These are phyloP conservation scores for Glossosoma conforme DNA, from an alignment of 1,140 invertebrate species.

Conservation along the genomic window DNA sequence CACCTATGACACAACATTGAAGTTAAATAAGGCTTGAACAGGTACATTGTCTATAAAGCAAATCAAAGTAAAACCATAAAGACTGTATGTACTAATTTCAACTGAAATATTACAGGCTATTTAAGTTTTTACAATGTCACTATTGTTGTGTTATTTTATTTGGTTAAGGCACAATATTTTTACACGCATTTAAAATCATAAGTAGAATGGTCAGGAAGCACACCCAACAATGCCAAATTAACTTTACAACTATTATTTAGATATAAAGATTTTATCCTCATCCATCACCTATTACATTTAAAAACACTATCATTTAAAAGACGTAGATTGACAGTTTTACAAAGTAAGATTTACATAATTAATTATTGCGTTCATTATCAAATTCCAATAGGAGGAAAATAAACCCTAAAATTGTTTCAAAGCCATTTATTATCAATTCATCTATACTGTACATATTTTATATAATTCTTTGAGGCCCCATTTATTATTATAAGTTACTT, in stretches of 20 bases:
- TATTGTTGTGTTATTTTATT: constrained; percentile 2
- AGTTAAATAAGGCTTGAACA: no score
- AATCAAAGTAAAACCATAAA: no score
- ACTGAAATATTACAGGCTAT: not conserved
- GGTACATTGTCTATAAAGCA: no score
- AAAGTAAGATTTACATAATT: constrained; percentile 42
- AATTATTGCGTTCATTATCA: constrained; percentile 22
- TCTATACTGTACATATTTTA: constrained; percentile 11
- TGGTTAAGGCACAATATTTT: constrained; percentile 9
- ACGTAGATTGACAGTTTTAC: constrained; percentile 1
- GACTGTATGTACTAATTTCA: no score
- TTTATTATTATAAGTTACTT: not conserved
- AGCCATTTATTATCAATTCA: constrained; percentile 13
- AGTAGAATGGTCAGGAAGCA: no score
- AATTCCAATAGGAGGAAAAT: constrained; percentile 15
- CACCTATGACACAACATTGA: no score
- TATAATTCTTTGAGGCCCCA: constrained; percentile 8
- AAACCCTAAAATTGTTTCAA: constrained; percentile 16
- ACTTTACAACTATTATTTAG: no score
- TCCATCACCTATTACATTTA: no score
- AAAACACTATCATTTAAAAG: no score
- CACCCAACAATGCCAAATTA: no score
- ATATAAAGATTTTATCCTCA: no score
- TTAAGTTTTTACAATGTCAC: not conserved
- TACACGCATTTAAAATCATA: constrained; percentile 16